Conservation (phyloP, 2,888 invertebrate genomes). For the Phyto melanocephala region DNA sequence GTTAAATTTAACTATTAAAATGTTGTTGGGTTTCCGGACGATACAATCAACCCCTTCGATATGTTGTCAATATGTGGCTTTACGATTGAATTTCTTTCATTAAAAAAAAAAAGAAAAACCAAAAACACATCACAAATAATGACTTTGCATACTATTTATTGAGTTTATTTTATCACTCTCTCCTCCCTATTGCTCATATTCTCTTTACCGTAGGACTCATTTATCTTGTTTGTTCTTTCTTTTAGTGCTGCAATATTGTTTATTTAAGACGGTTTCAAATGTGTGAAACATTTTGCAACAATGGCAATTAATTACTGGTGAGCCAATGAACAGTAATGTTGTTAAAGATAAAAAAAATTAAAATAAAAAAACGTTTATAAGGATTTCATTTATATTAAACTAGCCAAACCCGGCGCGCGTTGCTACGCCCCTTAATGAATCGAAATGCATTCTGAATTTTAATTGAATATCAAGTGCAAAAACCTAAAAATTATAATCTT, state of each 20-base stretch:
- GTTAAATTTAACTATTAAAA: not conserved
- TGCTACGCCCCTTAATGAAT: no score
- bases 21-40: not conserved
- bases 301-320: constrained; percentile 37
- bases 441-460: not conserved
- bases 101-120: not conserved
- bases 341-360: not conserved
- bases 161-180: not conserved
- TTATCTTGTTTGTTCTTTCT: constrained; percentile 41
- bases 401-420: no score
- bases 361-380: no score
- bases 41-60: not conserved
- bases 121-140: constrained; percentile 3
- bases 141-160: constrained; percentile 24
- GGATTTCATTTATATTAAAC: no score
- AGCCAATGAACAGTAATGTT: constrained; percentile 16
- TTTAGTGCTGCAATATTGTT: constrained; percentile 34
- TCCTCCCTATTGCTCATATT: not conserved
- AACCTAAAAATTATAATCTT: no score
- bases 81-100: constrained; percentile 44
- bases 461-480: no score
- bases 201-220: not conserved
- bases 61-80: constrained; percentile 21
- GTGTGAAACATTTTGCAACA: constrained; percentile 3
- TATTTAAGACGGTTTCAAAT: constrained; percentile 41